phyloP scores from a whole-genome alignment of 1,140 invertebrate genomes.

The Lordiphosa collinella region DNA sequence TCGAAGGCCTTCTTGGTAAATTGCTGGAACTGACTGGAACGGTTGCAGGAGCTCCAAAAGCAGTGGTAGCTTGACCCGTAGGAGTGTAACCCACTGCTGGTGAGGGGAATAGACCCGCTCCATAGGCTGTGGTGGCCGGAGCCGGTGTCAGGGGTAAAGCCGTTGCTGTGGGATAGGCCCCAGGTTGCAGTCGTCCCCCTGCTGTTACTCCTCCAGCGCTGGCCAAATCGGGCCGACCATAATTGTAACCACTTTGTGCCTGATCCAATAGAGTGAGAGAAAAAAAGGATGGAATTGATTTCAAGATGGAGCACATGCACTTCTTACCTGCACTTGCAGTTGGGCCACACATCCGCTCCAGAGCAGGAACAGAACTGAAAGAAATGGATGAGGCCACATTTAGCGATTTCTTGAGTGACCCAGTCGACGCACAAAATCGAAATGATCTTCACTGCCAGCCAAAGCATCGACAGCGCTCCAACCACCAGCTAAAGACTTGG shows the following conservation, averaged over 20 bases:
- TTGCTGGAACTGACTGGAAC: slow-evolving; percentile 5
- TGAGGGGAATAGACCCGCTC: slow-evolving; percentile 47
- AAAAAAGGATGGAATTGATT: neutral
- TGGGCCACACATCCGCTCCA: slow-evolving; percentile 47
- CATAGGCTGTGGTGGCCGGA: slow-evolving; percentile 50
- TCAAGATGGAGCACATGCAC: neutral
- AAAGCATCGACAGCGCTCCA: slow-evolving; percentile 28
- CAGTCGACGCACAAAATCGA: slow-evolving; percentile 53
- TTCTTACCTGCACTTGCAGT: slow-evolving; percentile 53
- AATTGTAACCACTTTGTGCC: slow-evolving; percentile 81
- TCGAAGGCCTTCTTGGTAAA: neutral
- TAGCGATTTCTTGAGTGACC: slow-evolving; percentile 30
- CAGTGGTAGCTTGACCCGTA: slow-evolving; percentile 59
- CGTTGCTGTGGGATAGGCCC: slow-evolving; percentile 46
- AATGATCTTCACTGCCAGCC: slow-evolving; percentile 50
- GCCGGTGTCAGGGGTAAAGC: slow-evolving; percentile 15
- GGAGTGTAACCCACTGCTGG: slow-evolving; percentile 53
- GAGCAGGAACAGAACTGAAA: slow-evolving; percentile 57
- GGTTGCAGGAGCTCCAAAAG: slow-evolving; percentile 56
- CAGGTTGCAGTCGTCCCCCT: slow-evolving; percentile 34
- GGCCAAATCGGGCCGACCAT: slow-evolving; percentile 79
- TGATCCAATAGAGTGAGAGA: slow-evolving; percentile 10
- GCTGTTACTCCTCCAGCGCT: slow-evolving; percentile 46
- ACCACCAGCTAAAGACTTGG: neutral
- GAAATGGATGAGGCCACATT: slow-evolving; percentile 41